Conservation (phyloP, 2,113 vertebrate species). For the Paracanthobrama guichenoti region DNA sequence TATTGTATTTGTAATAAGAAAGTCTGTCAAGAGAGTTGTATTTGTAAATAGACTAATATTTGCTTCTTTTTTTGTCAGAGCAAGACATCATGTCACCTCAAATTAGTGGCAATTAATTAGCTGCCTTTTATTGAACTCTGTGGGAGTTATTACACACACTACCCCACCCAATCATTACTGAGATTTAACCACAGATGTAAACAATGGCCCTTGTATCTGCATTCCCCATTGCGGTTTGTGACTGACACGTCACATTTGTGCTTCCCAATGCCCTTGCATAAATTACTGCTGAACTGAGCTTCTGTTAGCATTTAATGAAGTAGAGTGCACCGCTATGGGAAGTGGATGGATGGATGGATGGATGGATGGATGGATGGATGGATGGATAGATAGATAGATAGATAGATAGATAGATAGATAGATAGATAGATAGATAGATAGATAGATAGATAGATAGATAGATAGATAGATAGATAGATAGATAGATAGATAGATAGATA, state of each 20-base stretch:
- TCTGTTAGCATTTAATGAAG: neutral
- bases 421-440: too few species aligned
- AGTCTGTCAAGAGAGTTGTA: neutral
- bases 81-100: conserved; percentile 4
- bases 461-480: too few species aligned
- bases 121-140: neutral
- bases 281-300: neutral
- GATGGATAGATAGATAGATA: too few species aligned
- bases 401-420: too few species aligned
- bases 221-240: neutral
- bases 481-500: too few species aligned
- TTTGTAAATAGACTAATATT: neutral
- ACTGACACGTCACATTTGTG: conserved; percentile 19
- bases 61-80: neutral
- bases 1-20: neutral
- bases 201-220: conserved; percentile 31
- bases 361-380: too few species aligned
- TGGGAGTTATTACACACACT: conserved; percentile 37
- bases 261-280: neutral
- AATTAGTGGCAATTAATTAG: neutral
- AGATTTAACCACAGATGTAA: conserved; percentile 49
- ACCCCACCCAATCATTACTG: neutral
- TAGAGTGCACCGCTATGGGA: neutral
- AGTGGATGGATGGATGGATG: too few species aligned
- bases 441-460: too few species aligned